These are phyloP conservation scores for Orussus abietinus DNA, from an alignment of 1,140 invertebrate species.

Conservation along the genomic window DNA sequence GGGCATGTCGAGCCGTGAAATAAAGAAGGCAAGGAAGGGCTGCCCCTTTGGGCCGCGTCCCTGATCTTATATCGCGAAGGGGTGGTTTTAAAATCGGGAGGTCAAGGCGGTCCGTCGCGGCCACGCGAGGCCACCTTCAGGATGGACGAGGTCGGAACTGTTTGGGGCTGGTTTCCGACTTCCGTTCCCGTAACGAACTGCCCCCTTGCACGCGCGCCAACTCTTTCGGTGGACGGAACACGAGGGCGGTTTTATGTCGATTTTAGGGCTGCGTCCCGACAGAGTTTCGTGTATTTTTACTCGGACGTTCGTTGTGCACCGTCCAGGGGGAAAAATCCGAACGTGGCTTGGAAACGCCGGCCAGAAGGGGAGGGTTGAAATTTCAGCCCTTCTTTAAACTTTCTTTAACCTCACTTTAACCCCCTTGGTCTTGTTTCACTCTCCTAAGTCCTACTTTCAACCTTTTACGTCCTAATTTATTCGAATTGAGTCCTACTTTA, in stretches of 20 bases:
- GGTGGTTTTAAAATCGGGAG: slow-evolving; percentile 30
- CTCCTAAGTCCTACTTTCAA: too few relatives aligned
- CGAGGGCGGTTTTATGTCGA: too few relatives aligned
- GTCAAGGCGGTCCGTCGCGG: slow-evolving; percentile 33
- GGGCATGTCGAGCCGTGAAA: slow-evolving; percentile 20
- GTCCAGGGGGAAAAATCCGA: too few relatives aligned
- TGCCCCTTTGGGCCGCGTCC: slow-evolving; percentile 5
- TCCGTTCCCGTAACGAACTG: slow-evolving; percentile 28
- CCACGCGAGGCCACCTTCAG: slow-evolving; percentile 22
- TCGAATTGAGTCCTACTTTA: too few relatives aligned
- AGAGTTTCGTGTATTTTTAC: too few relatives aligned
- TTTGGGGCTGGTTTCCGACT: slow-evolving; percentile 16
- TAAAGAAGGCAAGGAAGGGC: slow-evolving; percentile 14
- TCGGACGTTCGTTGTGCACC: too few relatives aligned
- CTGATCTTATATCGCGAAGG: slow-evolving; percentile 30
- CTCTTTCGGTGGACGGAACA: too few relatives aligned
- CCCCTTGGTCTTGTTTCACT: too few relatives aligned
- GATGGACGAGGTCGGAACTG: slow-evolving; percentile 24
- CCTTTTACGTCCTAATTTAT: too few relatives aligned
- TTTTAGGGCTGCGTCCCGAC: too few relatives aligned
- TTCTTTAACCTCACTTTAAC: neutral
- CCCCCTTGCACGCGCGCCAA: slow-evolving; percentile 18
- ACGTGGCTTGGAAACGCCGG: too few relatives aligned
- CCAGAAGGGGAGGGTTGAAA: too few relatives aligned
- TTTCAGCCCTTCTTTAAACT: neutral